A percentile compares a stretch with the other conserved stretches of the same genome.
phyloP scores from a whole-genome alignment of 2,888 invertebrate species.

The Clepsis dumicolana region DNA sequence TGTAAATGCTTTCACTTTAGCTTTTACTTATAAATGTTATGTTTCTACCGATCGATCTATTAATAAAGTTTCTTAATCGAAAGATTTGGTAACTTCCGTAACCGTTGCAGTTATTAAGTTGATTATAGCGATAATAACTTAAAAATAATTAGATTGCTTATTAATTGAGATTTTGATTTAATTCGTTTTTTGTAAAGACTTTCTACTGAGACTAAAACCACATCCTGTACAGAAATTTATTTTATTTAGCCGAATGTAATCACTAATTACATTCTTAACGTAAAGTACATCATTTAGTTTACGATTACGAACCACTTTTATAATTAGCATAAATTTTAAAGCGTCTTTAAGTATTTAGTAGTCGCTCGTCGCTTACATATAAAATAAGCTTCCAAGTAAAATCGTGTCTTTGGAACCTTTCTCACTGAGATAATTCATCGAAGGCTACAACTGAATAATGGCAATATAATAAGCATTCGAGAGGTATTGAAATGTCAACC shows the following conservation, averaged over 20 bases:
- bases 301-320: not conserved
- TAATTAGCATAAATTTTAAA: not conserved
- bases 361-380: not conserved
- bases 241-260: not conserved
- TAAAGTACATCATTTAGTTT: not conserved
- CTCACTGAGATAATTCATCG: conserved; percentile 20
- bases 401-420: conserved; percentile 22
- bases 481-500: conserved; percentile 40
- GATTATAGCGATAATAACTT: conserved; percentile 14
- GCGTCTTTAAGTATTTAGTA: not conserved
- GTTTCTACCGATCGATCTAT: conserved; percentile 26
- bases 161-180: conserved; percentile 2
- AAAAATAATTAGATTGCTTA: conserved; percentile 13
- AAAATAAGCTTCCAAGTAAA: not conserved
- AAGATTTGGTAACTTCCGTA: conserved; percentile 23
- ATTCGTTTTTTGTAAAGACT: not conserved
- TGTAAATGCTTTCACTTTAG: conserved; percentile 72
- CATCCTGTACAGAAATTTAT: not conserved
- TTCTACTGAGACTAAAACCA: not conserved
- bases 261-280: not conserved
- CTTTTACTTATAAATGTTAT: conserved; percentile 46
- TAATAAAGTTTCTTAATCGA: conserved; percentile 18
- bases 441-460: conserved; percentile 37
- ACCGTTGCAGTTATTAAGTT: conserved; percentile 12
- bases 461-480: conserved; percentile 38